Percentiles rank a stretch among this genome's conserved stretches.
These are phyloP conservation scores for Coelopa pilipes DNA, from an alignment of 2,888 invertebrate species.

Conservation along the genomic window DNA sequence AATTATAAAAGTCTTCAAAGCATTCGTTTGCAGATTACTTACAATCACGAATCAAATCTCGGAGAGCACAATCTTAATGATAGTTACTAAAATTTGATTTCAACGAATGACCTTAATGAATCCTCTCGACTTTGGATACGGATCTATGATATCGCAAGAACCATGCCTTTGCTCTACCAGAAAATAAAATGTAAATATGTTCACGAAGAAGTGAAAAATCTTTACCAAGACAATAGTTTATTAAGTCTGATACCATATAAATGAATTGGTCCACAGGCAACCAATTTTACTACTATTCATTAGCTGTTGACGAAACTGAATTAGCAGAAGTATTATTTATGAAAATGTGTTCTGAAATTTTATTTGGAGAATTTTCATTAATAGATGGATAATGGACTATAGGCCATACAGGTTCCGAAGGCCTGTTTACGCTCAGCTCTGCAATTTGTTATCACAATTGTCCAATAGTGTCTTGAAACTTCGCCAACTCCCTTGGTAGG, in stretches of 20 bases:
- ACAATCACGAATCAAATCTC: no score
- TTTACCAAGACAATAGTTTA: slow-evolving; percentile 34
- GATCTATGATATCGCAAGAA: slow-evolving; percentile 35
- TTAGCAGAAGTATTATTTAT: background rate
- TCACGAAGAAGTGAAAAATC: slow-evolving; percentile 29
- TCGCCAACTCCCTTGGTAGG: slow-evolving; percentile 5
- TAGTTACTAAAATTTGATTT: no score
- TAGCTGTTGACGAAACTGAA: slow-evolving; percentile 15
- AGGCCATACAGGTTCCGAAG: slow-evolving; percentile 15
- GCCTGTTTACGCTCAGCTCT: background rate
- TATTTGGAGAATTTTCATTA: background rate
- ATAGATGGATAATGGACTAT: slow-evolving; percentile 8
- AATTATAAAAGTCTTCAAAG: no score
- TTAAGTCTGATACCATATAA: slow-evolving; percentile 35
- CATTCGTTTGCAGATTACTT: no score
- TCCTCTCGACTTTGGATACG: no score
- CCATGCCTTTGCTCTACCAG: slow-evolving; percentile 38
- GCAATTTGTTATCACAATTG: slow-evolving; percentile 28
- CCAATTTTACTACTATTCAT: slow-evolving; percentile 25
- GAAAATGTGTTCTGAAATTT: background rate
- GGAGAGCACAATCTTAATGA: no score
- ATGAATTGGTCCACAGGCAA: slow-evolving; percentile 39
- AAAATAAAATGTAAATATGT: slow-evolving; percentile 35
- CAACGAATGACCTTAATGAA: no score
- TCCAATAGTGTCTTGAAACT: slow-evolving; percentile 24